Conservation (phyloP, 2,888 invertebrate genomes). For the Dryobotodes eremita region DNA sequence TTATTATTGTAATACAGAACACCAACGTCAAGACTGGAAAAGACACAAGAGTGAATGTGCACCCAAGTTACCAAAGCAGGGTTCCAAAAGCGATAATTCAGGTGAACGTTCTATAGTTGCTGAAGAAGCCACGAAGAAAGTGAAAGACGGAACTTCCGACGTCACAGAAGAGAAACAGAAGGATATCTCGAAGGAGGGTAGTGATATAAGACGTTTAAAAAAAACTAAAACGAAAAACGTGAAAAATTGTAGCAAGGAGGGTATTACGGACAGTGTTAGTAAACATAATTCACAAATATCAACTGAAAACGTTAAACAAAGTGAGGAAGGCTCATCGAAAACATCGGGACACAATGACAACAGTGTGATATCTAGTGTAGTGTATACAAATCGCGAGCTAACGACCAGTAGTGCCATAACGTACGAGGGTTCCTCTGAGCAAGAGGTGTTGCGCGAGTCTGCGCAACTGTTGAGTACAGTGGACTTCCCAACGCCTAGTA, state of each 20-base stretch:
- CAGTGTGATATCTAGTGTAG: constrained; percentile 88
- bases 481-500: constrained; percentile 77
- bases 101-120: constrained; percentile 73
- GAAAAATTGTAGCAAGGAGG: constrained; percentile 79
- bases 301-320: constrained; percentile 72
- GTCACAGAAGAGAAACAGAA: constrained; percentile 65
- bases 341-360: constrained; percentile 72
- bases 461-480: constrained; percentile 87
- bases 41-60: constrained; percentile 93
- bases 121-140: constrained; percentile 75
- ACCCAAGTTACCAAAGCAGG: constrained; percentile 83
- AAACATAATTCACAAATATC: constrained; percentile 75
- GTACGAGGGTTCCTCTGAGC: constrained; percentile 93
- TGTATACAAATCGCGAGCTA: constrained; percentile 83
- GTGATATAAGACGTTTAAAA: constrained; percentile 76
- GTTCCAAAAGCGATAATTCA: constrained; percentile 77
- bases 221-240: constrained; percentile 78
- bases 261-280: constrained; percentile 78
- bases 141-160: constrained; percentile 69
- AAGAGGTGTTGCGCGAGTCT: constrained; percentile 92
- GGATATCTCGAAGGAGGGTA: constrained; percentile 69
- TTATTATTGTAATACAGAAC: constrained; percentile 95
- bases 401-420: constrained; percentile 89
- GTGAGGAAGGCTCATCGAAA: constrained; percentile 65
- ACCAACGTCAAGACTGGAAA: constrained; percentile 95